phyloP scores from a whole-genome alignment of 2,113 vertebrate genomes.

The Egretta garzetta region DNA sequence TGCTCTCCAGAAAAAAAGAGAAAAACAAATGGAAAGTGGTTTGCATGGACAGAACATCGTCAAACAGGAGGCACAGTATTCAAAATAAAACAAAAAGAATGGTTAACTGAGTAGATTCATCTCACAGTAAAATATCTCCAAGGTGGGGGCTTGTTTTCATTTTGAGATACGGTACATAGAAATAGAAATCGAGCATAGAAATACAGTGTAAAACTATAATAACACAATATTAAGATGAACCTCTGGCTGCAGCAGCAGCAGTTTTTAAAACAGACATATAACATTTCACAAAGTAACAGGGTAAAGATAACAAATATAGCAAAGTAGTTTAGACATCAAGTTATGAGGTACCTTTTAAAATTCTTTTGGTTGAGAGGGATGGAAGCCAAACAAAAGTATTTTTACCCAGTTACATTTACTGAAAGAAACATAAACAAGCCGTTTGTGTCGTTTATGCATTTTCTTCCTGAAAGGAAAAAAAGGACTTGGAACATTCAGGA shows the following conservation, averaged over 20 bases:
- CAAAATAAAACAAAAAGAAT: not conserved
- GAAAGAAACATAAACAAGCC: conserved; percentile 22
- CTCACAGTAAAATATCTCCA: not conserved
- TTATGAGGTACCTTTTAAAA: not conserved
- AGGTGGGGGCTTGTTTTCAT: not conserved
- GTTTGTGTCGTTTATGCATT: not conserved
- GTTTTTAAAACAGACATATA: not conserved
- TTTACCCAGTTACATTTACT: not conserved
- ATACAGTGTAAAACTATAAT: not conserved
- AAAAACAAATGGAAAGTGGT: not conserved
- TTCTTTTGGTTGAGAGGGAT: not conserved
- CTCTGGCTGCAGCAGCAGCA: not conserved
- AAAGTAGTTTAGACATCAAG: not conserved
- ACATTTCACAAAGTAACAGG: not conserved
- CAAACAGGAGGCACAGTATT: not conserved
- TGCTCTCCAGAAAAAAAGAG: not conserved
- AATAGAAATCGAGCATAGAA: not conserved
- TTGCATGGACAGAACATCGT: not conserved
- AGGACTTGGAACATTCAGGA: conserved; percentile 63
- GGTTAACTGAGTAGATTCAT: not conserved
- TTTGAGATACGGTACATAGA: not conserved
- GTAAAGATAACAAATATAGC: not conserved
- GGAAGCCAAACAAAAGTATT: not conserved
- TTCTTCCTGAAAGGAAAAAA: conserved; percentile 57
- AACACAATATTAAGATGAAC: not conserved